Conservation (phyloP, 2,888 invertebrate species). For the Eupithecia subfuscata region DNA sequence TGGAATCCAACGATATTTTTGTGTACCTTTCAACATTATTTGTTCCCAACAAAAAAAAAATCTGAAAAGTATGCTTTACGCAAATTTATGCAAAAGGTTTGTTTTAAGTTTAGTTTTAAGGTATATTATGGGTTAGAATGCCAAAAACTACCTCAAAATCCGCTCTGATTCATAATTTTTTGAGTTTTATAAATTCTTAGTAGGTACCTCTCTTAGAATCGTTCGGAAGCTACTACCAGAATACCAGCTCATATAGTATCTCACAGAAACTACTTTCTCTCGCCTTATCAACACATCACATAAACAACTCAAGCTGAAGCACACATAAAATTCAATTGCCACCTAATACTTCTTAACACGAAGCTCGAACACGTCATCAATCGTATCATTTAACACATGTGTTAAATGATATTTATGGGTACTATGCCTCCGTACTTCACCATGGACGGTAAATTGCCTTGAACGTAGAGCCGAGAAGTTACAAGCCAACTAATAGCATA, state of each 20-base stretch:
- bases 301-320: slow-evolving; percentile 23
- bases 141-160: background rate
- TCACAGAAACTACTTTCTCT: background rate
- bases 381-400: slow-evolving; percentile 25
- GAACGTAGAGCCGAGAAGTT: background rate
- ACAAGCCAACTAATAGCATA: background rate
- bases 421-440: background rate
- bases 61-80: background rate
- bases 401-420: slow-evolving; percentile 27
- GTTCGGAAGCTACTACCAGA: background rate
- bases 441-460: background rate
- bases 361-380: slow-evolving; percentile 23
- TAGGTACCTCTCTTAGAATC: background rate
- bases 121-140: background rate
- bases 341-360: slow-evolving; percentile 27
- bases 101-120: background rate
- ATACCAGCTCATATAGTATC: background rate
- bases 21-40: too few species aligned
- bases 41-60: background rate
- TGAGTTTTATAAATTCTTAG: background rate
- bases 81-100: background rate
- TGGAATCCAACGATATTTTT: too few species aligned
- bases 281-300: slow-evolving; percentile 2
- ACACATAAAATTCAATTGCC: slow-evolving; percentile 23
- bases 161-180: background rate